phyloP scores from a whole-genome alignment of 2,888 invertebrate species.

The Myopa tessellatipennis region DNA sequence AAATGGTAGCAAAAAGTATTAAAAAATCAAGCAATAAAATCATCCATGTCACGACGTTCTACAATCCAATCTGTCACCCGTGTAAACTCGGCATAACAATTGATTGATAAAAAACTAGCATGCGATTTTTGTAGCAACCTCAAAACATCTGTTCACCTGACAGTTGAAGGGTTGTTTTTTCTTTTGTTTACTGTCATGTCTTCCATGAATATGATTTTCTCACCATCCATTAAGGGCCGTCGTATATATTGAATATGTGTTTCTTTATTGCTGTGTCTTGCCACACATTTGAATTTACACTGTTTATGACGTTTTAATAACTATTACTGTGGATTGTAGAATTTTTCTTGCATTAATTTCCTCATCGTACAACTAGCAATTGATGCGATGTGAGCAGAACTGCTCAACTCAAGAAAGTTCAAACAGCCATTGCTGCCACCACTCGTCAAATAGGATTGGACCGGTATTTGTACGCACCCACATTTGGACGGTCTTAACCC shows the following conservation, averaged over 20 bases:
- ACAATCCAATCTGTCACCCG: too few species aligned
- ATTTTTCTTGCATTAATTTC: slow-evolving; percentile 7
- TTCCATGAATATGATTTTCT: too few species aligned
- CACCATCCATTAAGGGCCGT: too few species aligned
- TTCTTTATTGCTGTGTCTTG: slow-evolving; percentile 12
- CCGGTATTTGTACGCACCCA: not conserved
- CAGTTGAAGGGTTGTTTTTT: not conserved
- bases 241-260: too few species aligned
- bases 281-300: slow-evolving; percentile 17
- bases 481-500: not conserved
- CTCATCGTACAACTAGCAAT: not conserved
- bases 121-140: too few species aligned
- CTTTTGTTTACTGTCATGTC: not conserved
- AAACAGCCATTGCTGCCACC: not conserved
- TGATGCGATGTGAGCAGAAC: slow-evolving; percentile 17
- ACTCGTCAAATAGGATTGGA: not conserved
- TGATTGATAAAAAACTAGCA: too few species aligned
- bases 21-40: too few species aligned
- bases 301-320: slow-evolving; percentile 18
- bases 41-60: too few species aligned
- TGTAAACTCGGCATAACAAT: too few species aligned
- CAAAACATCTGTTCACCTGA: too few species aligned
- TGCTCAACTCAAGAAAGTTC: not conserved
- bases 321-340: slow-evolving; percentile 20
- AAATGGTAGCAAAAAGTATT: too few species aligned